Percentiles rank a stretch among this genome's conserved stretches.
Conservation (phyloP, 2,113 vertebrate species). For the Montifringilla adamsi region DNA sequence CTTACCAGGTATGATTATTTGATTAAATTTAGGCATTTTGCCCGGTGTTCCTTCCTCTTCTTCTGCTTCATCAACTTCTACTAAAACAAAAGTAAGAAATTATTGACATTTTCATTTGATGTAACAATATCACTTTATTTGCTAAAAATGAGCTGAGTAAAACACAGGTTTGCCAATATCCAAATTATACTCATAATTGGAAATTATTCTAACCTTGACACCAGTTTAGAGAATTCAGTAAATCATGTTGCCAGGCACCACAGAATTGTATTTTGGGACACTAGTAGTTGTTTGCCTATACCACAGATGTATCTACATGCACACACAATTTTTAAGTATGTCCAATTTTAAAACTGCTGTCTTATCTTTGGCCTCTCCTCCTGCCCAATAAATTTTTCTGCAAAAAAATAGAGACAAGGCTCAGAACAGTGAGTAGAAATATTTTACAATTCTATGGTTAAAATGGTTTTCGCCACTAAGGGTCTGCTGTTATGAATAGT, state of each 20-base stretch:
- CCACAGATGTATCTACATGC: not conserved
- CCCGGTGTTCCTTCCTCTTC: constrained; percentile 54
- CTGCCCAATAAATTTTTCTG: not conserved
- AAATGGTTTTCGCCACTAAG: not conserved
- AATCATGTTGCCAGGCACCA: not conserved
- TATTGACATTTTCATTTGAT: not conserved
- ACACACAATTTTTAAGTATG: not conserved
- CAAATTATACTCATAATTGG: not conserved
- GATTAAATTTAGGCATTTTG: constrained; percentile 71
- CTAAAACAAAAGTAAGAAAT: constrained; percentile 41
- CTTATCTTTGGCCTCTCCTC: not conserved
- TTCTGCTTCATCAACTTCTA: constrained; percentile 77
- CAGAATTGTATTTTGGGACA: not conserved
- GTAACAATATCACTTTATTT: not conserved
- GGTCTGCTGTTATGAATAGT: not conserved
- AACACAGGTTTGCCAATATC: not conserved
- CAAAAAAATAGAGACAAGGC: not conserved
- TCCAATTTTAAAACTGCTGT: not conserved
- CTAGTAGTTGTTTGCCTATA: not conserved
- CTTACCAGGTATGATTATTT: constrained; percentile 83
- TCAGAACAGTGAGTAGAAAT: not conserved
- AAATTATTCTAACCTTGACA: not conserved
- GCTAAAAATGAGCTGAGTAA: not conserved
- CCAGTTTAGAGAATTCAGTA: not conserved
- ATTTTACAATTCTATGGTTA: not conserved